Base-by-base conservation (phyloP, 2,113 vertebrate species). In the Zosterops pallidus region DNA sequence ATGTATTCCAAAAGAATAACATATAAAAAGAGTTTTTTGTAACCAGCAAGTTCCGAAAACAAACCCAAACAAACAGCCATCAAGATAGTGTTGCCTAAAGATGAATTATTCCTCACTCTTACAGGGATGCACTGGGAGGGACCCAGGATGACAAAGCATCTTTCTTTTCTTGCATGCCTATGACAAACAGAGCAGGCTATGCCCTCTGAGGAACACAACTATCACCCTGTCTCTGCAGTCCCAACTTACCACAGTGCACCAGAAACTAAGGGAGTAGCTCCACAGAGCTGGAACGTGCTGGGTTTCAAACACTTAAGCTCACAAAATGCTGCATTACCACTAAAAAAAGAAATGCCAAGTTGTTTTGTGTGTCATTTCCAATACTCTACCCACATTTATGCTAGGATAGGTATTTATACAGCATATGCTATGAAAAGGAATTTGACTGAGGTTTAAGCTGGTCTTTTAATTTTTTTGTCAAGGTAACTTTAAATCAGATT, bases 1-100 rank as follows among this genome's bases (percentile, higher is more conserved):
- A 29, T 60, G 35, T 21, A 39, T 65, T 81, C 46, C 26, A 56
- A n/a, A 44, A 68, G 24, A 69, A 46, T 11, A 86, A 49, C 17
- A 52, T 9, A 62, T 14, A n/a, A 37, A 11, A 85, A 39, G 25
- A 60, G 18, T 14, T 65, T 28, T 83, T 76, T 69, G 77, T 44
- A 72, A 77, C 3, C 15, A 76, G 9, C 4, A 88, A 10, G 52
- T 71, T 79, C 14, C 0, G 0, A 55, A 87, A 72, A 75, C 21
- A 24, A 14, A 14, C 46, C 46, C 1, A 29, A 55, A 53, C 44
- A 76, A 35, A 33, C 0, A 3, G 69, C 8, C 13, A 55, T 17
- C 14, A n/a, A 39, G 18, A 52, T 6, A 68, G 23, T 24, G 83
- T 17, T 86, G 23, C 24, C 13, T 65, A 47, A 74, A 42, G 44